Percentiles rank a stretch among this genome's conserved stretches.
Evolutionary conservation across 2,797 vertebrate species (phyloP).

Genomic region (Alca torda): DNA sequence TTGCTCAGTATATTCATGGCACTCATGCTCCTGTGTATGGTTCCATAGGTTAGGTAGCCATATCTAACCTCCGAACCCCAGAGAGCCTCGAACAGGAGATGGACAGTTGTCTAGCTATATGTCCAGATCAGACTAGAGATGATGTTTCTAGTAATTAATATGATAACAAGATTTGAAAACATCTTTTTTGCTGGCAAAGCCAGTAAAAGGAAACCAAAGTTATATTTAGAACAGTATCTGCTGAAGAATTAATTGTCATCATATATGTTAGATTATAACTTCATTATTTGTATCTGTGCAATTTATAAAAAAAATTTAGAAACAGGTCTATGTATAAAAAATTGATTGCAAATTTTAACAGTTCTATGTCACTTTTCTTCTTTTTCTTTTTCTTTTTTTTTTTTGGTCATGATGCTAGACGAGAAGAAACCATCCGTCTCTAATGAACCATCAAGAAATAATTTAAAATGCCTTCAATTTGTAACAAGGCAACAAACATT

Average conservation of each 20-base stretch:
- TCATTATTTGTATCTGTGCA: background rate
- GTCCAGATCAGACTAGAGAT: background rate
- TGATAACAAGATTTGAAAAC: background rate
- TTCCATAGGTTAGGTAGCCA: no score
- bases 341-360: background rate
- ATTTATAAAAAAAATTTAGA: background rate
- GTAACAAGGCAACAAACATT: background rate
- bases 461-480: background rate
- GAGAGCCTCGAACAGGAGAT: background rate
- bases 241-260: background rate
- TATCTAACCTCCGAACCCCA: background rate
- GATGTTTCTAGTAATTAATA: background rate
- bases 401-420: background rate
- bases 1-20: background rate
- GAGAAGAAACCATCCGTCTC: background rate
- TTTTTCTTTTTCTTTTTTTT: background rate
- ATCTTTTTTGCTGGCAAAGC: background rate
- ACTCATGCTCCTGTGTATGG: background rate
- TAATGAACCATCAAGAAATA: background rate
- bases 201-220: background rate
- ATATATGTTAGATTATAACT: background rate
- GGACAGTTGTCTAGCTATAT: accelerated
- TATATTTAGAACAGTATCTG: background rate
- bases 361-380: background rate
- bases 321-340: background rate